Base-by-base conservation (phyloP, 2,797 vertebrate genomes). In the Ataeniobius toweri region DNA sequence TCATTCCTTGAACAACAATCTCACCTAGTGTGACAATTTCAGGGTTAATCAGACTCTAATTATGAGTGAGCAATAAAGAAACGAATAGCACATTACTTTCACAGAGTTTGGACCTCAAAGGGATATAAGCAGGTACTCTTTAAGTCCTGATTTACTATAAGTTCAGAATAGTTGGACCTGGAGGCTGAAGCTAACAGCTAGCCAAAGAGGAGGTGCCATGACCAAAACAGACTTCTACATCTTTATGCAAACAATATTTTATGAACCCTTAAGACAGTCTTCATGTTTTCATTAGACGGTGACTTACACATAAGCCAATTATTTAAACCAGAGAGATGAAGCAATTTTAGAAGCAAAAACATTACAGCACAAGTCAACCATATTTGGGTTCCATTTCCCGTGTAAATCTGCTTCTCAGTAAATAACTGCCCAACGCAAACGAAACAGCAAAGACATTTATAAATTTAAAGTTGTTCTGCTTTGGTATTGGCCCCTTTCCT, bases 1-100 rank as follows among this genome's bases (percentile, higher is more conserved):
- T 71, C 70, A 53, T 6, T 55, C 50, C 36, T 72, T 72, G 31
- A 72, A 39, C 50, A 72, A 48, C 46, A 50, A 70, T 50, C 68
- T 70, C 16, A 55, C 16, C 6, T 53, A 12, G 28, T 10, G 9
- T 53, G 50, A 72, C 22, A 31, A 24, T 68, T 39, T 53, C 12
- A 24, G 7, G 50, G 14, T 72, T 36, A 36, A 36, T 55, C 31
- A 14, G 7, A 13, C 70, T 71, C 9, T 36, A 39, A 39, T 48
- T 14, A 13, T 7, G 28, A 39, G 53, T 3, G 12, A 14, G 13
- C 5, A 46, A 24, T 69, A 46, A 24, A 28, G 13, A 31, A n/a
- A 39, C 26, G 16, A 71, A 5, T 3, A 16, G 14, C 58, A 6
- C 56, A 59, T 14, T 14, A 14, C 1, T 28, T 14, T 28, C 56